Base-by-base conservation (phyloP, 1,140 invertebrate genomes). In the Polypedilum vanderplanki region DNA sequence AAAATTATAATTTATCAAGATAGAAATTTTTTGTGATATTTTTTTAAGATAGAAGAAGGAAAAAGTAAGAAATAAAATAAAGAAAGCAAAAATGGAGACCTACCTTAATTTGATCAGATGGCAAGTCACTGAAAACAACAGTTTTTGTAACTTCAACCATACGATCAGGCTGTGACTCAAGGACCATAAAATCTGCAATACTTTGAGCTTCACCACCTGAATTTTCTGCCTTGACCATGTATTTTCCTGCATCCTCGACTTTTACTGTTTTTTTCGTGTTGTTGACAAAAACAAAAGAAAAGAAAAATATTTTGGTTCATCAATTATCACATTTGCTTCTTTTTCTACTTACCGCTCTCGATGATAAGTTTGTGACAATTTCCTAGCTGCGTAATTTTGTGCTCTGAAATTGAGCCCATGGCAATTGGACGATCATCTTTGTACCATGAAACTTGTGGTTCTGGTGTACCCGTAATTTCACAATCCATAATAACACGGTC, bases 401-500 rank as follows among this genome's bases (percentile, higher is more conserved):
- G 83, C 41, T 81, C 79, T 65, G 80, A 81, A 18, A 80, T 76
- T 77, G 83, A 76, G 73, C 82, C 78, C 76, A 85, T 82, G 76
- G 85, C 83, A 5, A 91, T 79, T 40, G 86, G 84, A 73, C 83
- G 79, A 40, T 90, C 90, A 80, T 94, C 88, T 82, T 90, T 91
- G 76, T 87, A 89, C 91, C 92, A 95, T 1, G 84, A 87, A 0
- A 93, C 86, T 1, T 86, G 87, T 1, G 91, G 91, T 64, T 88
- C 86, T 1, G 91, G 91, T 57, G 88, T 88, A 70, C 90, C 91
- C 22, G 89, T 91, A 15, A 93, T 89, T 84, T 93, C 90, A 4
- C 93, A 90, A 82, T 91, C 90, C 87, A 94, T 88, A 41, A 88
- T 87, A 9, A 93, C 84, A 77, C 90, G 86, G 76, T 92, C 90